A percentile compares a stretch with the other conserved stretches of the same genome.
Evolutionary conservation across 53 echinoderm and acorn worm species (phyloP).

Genomic region (Echinometra lucunter): DNA sequence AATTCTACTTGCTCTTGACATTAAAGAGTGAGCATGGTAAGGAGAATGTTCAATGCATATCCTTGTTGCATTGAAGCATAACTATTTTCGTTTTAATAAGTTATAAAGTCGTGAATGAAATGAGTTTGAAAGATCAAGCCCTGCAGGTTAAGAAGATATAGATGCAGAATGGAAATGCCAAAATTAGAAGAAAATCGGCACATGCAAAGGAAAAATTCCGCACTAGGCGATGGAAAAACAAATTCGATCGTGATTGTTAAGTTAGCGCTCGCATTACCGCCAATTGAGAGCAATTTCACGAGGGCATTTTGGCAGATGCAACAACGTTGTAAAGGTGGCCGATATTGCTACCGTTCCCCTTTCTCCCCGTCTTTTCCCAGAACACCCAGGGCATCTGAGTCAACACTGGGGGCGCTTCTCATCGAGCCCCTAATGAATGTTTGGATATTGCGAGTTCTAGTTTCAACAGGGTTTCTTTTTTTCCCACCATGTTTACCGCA

Average conservation of each 20-base stretch:
- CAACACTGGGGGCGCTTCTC: constrained; percentile 56
- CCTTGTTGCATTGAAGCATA: not conserved
- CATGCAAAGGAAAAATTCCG: not conserved
- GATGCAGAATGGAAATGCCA: not conserved
- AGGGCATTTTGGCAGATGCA: constrained; percentile 34
- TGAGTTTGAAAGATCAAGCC: not conserved
- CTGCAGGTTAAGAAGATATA: not conserved
- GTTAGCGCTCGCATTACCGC: constrained; percentile 45
- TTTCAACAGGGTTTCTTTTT: not conserved
- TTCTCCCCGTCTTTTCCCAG: not conserved
- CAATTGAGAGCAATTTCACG: constrained; percentile 54
- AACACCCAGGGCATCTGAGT: constrained; percentile 47
- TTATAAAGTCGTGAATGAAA: not conserved
- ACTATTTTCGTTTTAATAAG: not conserved
- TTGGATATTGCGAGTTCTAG: constrained; percentile 6
- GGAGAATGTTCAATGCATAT: not conserved
- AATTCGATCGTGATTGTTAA: constrained; percentile 47
- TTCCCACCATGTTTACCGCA: not conserved
- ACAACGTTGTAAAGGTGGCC: constrained; percentile 38
- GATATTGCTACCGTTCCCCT: constrained; percentile 18
- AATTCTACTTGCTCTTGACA: not conserved
- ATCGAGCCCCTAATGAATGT: constrained; percentile 49
- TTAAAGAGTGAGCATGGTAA: not conserved
- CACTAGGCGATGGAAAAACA: constrained; percentile 42
- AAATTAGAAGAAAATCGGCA: not conserved